Evolutionary conservation across 2,888 invertebrate species (phyloP).

Genomic region (Metallyticus violacea): DNA sequence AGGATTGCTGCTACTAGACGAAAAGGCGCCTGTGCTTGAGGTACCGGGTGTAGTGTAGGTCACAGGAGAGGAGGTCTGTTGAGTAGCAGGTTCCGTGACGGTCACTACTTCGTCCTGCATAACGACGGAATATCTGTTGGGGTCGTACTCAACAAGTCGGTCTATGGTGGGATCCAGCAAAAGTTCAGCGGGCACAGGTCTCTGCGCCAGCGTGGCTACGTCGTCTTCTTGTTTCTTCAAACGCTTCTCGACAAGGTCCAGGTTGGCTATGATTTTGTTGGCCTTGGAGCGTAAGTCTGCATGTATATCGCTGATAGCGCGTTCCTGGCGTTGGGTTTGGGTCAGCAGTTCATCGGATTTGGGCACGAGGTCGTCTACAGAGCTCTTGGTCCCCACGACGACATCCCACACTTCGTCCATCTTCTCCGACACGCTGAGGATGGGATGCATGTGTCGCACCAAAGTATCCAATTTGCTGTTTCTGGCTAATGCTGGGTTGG

Average conservation of each 20-base stretch:
- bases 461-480: constrained; percentile 76
- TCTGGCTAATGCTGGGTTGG: constrained; percentile 51
- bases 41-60: constrained; percentile 45
- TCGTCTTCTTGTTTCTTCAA: constrained; percentile 83
- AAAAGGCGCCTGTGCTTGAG: constrained; percentile 38
- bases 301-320: constrained; percentile 83
- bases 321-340: constrained; percentile 81
- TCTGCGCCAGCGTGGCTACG: constrained; percentile 71
- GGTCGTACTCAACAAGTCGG: constrained; percentile 74
- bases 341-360: constrained; percentile 83
- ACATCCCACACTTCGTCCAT: constrained; percentile 92
- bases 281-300: constrained; percentile 77
- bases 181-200: constrained; percentile 72
- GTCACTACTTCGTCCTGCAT: constrained; percentile 11
- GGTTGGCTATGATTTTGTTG: constrained; percentile 81
- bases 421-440: constrained; percentile 81
- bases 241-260: constrained; percentile 77
- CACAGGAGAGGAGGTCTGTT: constrained; percentile 21
- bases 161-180: constrained; percentile 76
- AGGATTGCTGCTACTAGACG: constrained; percentile 36
- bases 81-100: constrained; percentile 15
- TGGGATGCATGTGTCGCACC: constrained; percentile 78
- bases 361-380: constrained; percentile 80
- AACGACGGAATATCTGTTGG: constrained; percentile 57
- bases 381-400: constrained; percentile 83